Evolutionary conservation across 2,888 invertebrate species (phyloP).

Genomic region (Apotomis turbidana): DNA sequence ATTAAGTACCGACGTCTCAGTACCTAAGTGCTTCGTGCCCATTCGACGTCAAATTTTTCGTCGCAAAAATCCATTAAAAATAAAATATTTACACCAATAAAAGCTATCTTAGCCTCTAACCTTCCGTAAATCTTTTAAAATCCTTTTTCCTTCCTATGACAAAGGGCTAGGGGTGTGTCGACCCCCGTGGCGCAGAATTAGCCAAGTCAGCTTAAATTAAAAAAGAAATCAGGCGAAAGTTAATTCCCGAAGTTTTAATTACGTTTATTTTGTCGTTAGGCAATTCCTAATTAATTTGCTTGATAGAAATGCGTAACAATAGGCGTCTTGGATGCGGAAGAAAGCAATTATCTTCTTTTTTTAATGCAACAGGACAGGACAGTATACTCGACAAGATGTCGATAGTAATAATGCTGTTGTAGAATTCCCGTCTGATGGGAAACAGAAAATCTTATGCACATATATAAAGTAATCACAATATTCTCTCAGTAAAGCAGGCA

Average conservation of each 20-base stretch:
- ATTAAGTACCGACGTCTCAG: neutral
- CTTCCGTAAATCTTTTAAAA: constrained; percentile 47
- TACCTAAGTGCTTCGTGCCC: neutral
- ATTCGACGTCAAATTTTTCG: neutral
- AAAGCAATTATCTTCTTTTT: constrained; percentile 28
- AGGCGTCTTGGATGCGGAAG: constrained; percentile 15
- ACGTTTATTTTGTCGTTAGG: constrained; percentile 80
- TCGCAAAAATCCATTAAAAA: constrained; percentile 18
- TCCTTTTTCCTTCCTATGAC: constrained; percentile 62
- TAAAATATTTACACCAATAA: constrained; percentile 40
- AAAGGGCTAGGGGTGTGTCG: constrained; percentile 76
- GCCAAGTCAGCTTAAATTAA: constrained; percentile 78
- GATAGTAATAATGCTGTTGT: neutral
- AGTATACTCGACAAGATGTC: neutral
- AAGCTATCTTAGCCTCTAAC: constrained; percentile 42
- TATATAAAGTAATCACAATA: no score
- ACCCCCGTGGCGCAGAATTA: constrained; percentile 78
- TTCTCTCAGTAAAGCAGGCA: no score
- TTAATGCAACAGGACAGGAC: constrained; percentile 15
- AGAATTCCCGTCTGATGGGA: neutral
- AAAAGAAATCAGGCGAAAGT: constrained; percentile 81
- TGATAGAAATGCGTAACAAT: constrained; percentile 51
- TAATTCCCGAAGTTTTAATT: constrained; percentile 82
- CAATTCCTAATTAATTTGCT: constrained; percentile 74
- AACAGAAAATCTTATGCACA: no score